Evolutionary conservation across 2,888 invertebrate genomes (phyloP).

Genomic region (Ophioninae sp.): DNA sequence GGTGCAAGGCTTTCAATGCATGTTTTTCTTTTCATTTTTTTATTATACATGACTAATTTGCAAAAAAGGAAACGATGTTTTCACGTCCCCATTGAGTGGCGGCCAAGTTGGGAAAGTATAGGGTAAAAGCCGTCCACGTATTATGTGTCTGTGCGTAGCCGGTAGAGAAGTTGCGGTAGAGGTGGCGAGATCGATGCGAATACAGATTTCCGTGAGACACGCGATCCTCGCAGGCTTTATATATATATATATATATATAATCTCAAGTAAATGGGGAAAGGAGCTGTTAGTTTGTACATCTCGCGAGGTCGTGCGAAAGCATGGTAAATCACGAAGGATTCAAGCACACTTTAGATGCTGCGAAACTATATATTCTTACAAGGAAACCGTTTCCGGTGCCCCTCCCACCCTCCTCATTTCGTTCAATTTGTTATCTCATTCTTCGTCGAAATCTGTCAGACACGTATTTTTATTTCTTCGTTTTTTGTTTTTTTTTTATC

Average conservation of each 20-base stretch:
- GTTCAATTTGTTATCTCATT: no score
- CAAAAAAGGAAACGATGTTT: slow-evolving; percentile 17
- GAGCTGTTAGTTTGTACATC: slow-evolving; percentile 66
- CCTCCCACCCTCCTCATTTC: no score
- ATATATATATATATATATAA: slow-evolving; percentile 10
- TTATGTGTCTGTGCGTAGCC: slow-evolving; percentile 13
- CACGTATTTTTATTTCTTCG: no score
- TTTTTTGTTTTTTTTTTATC: no score
- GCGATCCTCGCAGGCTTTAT: slow-evolving; percentile 33
- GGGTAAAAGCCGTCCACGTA: slow-evolving; percentile 17
- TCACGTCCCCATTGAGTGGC: slow-evolving; percentile 21
- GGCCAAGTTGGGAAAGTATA: slow-evolving; percentile 4
- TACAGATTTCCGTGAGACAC: slow-evolving; percentile 55
- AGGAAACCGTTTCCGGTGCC: neutral
- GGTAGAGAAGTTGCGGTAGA: slow-evolving; percentile 27
- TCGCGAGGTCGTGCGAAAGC: slow-evolving; percentile 62
- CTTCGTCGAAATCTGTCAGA: no score
- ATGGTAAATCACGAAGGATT: slow-evolving; percentile 36
- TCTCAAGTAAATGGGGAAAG: slow-evolving; percentile 53
- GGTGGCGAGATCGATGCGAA: slow-evolving; percentile 55
- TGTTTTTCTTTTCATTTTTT: neutral
- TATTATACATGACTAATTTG: slow-evolving; percentile 5
- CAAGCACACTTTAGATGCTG: slow-evolving; percentile 23
- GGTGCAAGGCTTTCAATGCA: slow-evolving; percentile 1
- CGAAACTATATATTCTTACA: neutral